Base-by-base conservation (phyloP, 2,113 vertebrate species). In the Trematomus loennbergii region DNA sequence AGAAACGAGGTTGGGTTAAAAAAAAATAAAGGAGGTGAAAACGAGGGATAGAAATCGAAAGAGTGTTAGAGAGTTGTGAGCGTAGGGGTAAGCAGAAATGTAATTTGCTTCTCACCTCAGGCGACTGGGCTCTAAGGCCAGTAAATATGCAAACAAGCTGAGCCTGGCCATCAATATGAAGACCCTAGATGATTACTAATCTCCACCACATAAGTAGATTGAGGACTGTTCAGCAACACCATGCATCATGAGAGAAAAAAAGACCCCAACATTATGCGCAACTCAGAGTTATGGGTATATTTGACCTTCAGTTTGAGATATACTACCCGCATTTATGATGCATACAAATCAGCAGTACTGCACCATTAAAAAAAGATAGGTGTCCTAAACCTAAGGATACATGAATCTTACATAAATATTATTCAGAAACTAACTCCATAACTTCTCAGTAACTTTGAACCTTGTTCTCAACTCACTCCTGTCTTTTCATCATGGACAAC, bases 31-130 rank as follows among this genome's bases (percentile, higher is more conserved):
- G 25, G 61, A 78, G 68, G 59, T 61, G 70, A 90, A 84, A 91
- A 88, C 69, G 81, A 86, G 81, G 87, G 75, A 75, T 89, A 86
- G 76, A 91, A 89, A 93, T 93, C 80, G 82, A 93, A 92, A 92
- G 83, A 83, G 85, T 84, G 87, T 72, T 81, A 83, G 87, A 88
- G 89, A 93, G 87, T 91, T 88, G 87, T 89, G 91, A 85, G 83
- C 78, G 90, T 93, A 87, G 93, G 91, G 91, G 92, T 92, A 91
- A 91, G 87, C 86, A 92, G 91, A 92, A 92, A 94, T 95, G 91
- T 94, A 94, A 95, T 95, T 94, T 95, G 92, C 92, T 94, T 93
- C 93, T 94, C 93, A 94, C 94, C 93, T 95, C 94, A 91, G 93
- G 94, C 92, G 89, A 93, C 89, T 91, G 85, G 91, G 91, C 92